These are phyloP conservation scores for Bruchidius siliquastri DNA, from an alignment of 2,888 invertebrate genomes.

Conservation along the genomic window DNA sequence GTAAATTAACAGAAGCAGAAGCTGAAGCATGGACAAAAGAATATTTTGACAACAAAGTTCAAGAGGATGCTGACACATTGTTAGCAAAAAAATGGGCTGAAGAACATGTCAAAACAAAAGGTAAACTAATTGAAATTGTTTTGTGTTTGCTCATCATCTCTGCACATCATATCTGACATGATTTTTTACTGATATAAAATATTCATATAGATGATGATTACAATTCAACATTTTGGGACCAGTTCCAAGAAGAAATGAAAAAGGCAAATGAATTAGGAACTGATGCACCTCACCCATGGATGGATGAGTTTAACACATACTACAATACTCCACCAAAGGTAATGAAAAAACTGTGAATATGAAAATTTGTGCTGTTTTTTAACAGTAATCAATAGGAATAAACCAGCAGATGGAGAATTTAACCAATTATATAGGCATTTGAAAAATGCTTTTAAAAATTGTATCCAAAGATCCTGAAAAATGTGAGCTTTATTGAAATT, in stretches of 20 bases:
- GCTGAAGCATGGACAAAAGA: constrained; percentile 49
- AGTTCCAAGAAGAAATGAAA: constrained; percentile 72
- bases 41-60: constrained; percentile 38
- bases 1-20: constrained; percentile 43
- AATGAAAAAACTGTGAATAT: constrained; percentile 1
- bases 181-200: constrained; percentile 3
- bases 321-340: constrained; percentile 58
- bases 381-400: too few species aligned
- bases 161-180: neutral
- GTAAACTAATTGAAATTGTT: constrained; percentile 9
- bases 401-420: too few species aligned
- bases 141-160: neutral
- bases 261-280: constrained; percentile 65
- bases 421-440: too few species aligned
- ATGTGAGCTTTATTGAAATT: too few species aligned
- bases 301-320: constrained; percentile 60
- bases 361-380: too few species aligned
- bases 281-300: constrained; percentile 63
- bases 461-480: too few species aligned
- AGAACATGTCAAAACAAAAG: constrained; percentile 35
- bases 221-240: constrained; percentile 60
- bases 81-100: constrained; percentile 40
- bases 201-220: constrained; percentile 46
- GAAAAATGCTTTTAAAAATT: too few species aligned
- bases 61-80: constrained; percentile 24